Evolutionary conservation across 2,888 invertebrate species (phyloP), one percentile per base, ranked within the genome.

Genomic region (Cynaeus angustus): DNA sequence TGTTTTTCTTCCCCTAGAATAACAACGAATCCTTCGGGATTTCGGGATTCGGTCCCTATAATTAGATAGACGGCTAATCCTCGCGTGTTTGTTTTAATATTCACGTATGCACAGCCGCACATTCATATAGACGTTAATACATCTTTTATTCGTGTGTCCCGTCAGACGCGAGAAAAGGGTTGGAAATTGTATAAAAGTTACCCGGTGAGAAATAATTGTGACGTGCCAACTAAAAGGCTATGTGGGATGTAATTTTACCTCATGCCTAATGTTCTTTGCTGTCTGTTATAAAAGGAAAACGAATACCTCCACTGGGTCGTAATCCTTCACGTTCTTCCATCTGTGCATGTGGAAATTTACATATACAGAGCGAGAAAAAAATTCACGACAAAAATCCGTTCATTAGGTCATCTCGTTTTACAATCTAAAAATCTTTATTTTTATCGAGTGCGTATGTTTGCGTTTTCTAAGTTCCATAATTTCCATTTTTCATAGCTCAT

Each of bases 101-200:
- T 58, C 58, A 41, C 58, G 52, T 59, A 67, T 59, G 66, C 66
- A 50, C 43, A 59, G 59, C 58, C 66, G 66, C 66, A 67, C 68
- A 68, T 68, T 68, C 68, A 68, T 62, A 74, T 73, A 71, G 73
- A 72, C 73, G 67, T 75, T 74, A 74, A 74, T 75, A 72, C 73
- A 74, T 75, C 72, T 75, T 74, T 74, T 71, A 74, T 72, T 75
- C 71, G 61, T 65, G 52, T 64, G 71, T 71, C 71, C 71, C 71
- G 75, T 70, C 70, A 72, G 72, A 64, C 53, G 55, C 56, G 77
- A 75, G 77, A 77, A 77, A 76, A 77, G 76, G 78, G 77, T 78
- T 77, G 74, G 64, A 75, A 78, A 78, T 78, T 78, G 75, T 76
- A 77, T 77, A 78, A 78, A 78, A 78, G 75, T 78, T 75, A 75